phyloP scores from a whole-genome alignment of 2,888 invertebrate genomes.

The Invenusta paracnida region DNA sequence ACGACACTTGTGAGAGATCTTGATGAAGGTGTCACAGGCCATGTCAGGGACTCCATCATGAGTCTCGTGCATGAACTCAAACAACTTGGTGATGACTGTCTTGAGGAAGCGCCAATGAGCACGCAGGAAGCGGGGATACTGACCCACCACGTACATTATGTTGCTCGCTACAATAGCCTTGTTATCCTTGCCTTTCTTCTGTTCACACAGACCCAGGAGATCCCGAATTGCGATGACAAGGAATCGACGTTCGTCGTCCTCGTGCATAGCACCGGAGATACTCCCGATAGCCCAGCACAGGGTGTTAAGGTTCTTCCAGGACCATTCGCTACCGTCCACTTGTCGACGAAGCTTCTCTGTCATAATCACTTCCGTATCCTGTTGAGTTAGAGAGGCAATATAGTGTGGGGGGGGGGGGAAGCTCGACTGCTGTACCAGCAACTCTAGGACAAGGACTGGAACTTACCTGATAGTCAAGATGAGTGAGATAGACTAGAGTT shows the following conservation, averaged over 20 bases:
- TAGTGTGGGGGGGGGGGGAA: no score
- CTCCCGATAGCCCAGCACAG: conserved; percentile 98
- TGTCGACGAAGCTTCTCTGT: conserved; percentile 95
- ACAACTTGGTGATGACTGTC: conserved; percentile 97
- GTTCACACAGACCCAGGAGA: conserved; percentile 69
- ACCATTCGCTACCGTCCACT: conserved; percentile 96
- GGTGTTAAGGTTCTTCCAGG: conserved; percentile 98
- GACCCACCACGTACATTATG: conserved; percentile 99
- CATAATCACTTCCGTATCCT: conserved; percentile 95
- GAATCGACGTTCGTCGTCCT: conserved; percentile 97
- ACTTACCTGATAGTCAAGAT: conserved; percentile 77
- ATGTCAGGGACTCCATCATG: conserved; percentile 73
- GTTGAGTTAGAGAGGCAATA: no score
- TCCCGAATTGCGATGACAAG: conserved; percentile 92
- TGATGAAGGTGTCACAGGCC: conserved; percentile 99
- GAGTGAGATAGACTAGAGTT: conserved; percentile 82
- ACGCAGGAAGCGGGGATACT: conserved; percentile 91
- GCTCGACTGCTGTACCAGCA: no score
- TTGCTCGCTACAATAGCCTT: conserved; percentile 99
- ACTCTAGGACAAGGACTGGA: no score
- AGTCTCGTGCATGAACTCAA: conserved; percentile 92
- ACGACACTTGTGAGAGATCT: conserved; percentile 94
- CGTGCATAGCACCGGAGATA: conserved; percentile 95
- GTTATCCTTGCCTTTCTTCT: conserved; percentile 97
- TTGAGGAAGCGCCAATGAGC: conserved; percentile 99